These are phyloP conservation scores for Knipowitschia caucasica DNA, from an alignment of 2,797 vertebrate species.

Conservation along the genomic window DNA sequence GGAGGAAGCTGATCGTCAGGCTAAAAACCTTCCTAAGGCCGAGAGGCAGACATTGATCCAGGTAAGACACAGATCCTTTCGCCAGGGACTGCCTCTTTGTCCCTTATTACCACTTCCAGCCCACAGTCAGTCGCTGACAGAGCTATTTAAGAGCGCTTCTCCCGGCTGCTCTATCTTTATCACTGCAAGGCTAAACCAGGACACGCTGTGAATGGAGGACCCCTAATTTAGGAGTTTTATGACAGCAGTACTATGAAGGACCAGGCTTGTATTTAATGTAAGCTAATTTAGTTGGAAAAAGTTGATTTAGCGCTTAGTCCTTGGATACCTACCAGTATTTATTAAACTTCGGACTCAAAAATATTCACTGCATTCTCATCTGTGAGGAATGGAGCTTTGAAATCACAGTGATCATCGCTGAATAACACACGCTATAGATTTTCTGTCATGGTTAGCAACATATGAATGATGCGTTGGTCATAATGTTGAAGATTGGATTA, in stretches of 20 bases:
- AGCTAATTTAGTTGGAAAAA: background rate
- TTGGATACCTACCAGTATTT: too few species aligned
- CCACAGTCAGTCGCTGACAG: constrained; percentile 36
- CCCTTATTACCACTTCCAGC: constrained; percentile 36
- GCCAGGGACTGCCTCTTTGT: constrained; percentile 25
- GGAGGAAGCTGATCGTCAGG: constrained; percentile 94
- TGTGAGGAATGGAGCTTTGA: too few species aligned
- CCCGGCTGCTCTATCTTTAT: constrained; percentile 58
- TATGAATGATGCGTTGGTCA: too few species aligned
- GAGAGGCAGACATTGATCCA: constrained; percentile 95
- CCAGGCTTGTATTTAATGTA: constrained; percentile 9
- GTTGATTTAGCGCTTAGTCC: too few species aligned
- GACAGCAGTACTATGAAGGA: constrained; percentile 25
- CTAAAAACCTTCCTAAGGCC: constrained; percentile 92
- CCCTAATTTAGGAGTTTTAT: constrained; percentile 49
- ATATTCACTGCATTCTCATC: too few species aligned
- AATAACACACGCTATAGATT: too few species aligned
- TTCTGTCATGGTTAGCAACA: too few species aligned
- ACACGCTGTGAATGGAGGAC: constrained; percentile 47
- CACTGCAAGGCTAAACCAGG: constrained; percentile 48
- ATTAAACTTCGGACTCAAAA: too few species aligned
- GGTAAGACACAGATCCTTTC: constrained; percentile 71
- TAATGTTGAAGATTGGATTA: too few species aligned
- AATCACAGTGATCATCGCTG: too few species aligned
- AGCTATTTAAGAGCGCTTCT: constrained; percentile 44